Evolutionary conservation across 2,797 vertebrate genomes (phyloP), one percentile per base, ranked within the genome.

Genomic region (Sitta carolinensis): DNA sequence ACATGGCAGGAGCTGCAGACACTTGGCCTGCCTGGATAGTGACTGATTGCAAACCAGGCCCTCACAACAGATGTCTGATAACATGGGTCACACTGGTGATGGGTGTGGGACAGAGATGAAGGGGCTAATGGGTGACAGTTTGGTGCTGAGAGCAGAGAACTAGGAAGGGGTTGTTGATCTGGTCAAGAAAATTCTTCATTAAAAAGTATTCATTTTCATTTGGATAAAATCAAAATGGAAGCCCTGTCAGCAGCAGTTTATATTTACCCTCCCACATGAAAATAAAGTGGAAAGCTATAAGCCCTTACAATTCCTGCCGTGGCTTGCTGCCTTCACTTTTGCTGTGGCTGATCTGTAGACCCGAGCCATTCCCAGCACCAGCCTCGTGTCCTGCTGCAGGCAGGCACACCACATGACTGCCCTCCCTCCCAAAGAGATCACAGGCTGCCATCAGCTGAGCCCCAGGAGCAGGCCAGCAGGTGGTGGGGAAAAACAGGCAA

Each of bases 201-300:
- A 84, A 91, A 93, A 92, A 68, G 30, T 47, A 90, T 70, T 89
- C 1, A 34, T 75, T 87, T 89, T 89, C 51, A 84, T 89, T 85
- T 85, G 27, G 29, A 57, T 84, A 89, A 89, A 93, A 92, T 81
- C 47, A 92, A 92, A 94, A 78, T 21, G 43, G 79, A 92, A 95
- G 55, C 55, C 25, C 58, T 78, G 73, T 76, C 87, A 75, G 48
- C 3, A 0, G 62, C 69, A 73, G 43, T 69, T 80, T 62, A 32
- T 64, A 89, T 58, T 87, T 75, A 80, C 66, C 72, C 51, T 92
- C 81, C 82, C 66, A 89, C 51, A 47, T 16, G 7, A 77, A 92
- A 91, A 87, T 30, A 73, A 87, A 89, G 82, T 32, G 23, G 73
- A 73, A 94, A 87, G 55, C 0, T 0, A 78, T 78, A 91, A 95